phyloP scores from a whole-genome alignment of 1,140 invertebrate genomes.

The Bicyclus anynana region DNA sequence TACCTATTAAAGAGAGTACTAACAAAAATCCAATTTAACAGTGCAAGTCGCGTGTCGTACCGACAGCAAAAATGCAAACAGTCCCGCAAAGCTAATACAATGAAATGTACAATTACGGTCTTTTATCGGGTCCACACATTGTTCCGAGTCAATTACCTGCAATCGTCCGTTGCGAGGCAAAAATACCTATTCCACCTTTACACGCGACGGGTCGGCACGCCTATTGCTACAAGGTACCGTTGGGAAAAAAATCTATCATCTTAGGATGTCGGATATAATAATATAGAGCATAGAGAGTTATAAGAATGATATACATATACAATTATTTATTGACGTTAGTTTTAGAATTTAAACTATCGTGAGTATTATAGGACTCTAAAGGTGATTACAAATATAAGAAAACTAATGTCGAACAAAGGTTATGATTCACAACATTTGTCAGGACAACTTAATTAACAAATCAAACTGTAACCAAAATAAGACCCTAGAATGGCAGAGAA shows the following conservation, averaged over 20 bases:
- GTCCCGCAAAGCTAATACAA: background rate
- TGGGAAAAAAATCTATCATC: background rate
- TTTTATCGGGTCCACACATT: slow-evolving; percentile 25
- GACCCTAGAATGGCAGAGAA: no score
- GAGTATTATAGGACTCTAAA: no score
- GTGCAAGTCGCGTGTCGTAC: background rate
- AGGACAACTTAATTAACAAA: no score
- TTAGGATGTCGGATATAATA: background rate
- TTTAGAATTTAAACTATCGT: no score
- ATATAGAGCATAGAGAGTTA: background rate
- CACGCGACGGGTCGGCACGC: slow-evolving; percentile 14
- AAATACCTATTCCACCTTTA: slow-evolving; percentile 24
- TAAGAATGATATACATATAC: background rate
- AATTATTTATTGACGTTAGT: no score
- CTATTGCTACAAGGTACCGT: slow-evolving; percentile 12
- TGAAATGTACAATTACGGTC: slow-evolving; percentile 16
- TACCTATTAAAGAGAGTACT: no score
- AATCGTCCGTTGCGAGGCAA: slow-evolving; percentile 23
- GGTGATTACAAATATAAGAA: no score
- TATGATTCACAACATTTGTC: no score
- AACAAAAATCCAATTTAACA: background rate
- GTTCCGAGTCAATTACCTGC: slow-evolving; percentile 26
- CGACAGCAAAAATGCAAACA: slow-evolving; percentile 1
- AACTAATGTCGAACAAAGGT: no score
- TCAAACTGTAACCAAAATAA: no score